Percentiles rank a stretch among this genome's conserved stretches.
These are phyloP conservation scores for Miichthys miiuy DNA, from an alignment of 2,797 vertebrate species.

Conservation along the genomic window DNA sequence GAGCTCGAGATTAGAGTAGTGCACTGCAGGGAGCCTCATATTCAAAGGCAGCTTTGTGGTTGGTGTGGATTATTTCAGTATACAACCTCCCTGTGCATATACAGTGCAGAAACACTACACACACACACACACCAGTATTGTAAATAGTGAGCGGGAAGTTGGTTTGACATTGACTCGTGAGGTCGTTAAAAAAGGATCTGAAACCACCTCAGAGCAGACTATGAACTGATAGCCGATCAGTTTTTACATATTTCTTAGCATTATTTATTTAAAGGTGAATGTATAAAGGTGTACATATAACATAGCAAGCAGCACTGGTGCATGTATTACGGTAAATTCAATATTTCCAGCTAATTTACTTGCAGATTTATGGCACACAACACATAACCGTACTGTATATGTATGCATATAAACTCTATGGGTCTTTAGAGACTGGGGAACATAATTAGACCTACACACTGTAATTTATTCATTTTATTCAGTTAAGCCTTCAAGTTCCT, in stretches of 20 bases:
- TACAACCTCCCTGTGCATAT: not conserved
- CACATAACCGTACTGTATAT: not conserved
- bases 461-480: not conserved
- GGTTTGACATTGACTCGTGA: not conserved
- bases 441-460: not conserved
- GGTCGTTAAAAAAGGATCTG: not conserved
- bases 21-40: slow-evolving; percentile 22
- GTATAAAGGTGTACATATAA: not conserved
- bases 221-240: not conserved
- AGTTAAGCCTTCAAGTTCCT: too few relatives aligned
- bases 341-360: not conserved
- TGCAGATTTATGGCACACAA: not conserved
- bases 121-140: not conserved
- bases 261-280: not conserved
- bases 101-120: not conserved
- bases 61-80: slow-evolving; percentile 41
- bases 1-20: slow-evolving; percentile 47
- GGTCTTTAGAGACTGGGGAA: not conserved
- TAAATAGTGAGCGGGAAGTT: not conserved
- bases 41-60: slow-evolving; percentile 31
- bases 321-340: not conserved
- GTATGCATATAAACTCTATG: not conserved
- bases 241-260: too few relatives aligned
- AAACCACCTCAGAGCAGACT: too few relatives aligned
- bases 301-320: not conserved